phyloP scores from a whole-genome alignment of 2,113 vertebrate genomes.

The Leucosticte australis region DNA sequence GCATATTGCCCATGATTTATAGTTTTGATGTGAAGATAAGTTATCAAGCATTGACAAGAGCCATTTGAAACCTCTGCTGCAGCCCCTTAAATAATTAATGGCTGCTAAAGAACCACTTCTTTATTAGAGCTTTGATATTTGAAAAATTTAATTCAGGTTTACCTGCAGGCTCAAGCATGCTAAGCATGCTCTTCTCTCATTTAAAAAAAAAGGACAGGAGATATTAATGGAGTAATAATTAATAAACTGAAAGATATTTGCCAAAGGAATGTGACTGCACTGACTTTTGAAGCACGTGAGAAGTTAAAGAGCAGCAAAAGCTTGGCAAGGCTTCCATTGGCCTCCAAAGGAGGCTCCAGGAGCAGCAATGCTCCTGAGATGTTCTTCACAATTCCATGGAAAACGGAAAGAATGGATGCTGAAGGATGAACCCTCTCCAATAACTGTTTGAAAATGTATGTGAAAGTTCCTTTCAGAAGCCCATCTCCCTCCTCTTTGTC shows the following conservation, averaged over 20 bases:
- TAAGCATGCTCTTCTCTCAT: not conserved
- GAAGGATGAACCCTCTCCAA: not conserved
- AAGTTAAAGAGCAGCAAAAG: not conserved
- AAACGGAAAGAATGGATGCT: not conserved
- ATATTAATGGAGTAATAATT: not conserved
- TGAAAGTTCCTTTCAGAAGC: not conserved
- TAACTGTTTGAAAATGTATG: not conserved
- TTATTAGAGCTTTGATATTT: constrained; percentile 20
- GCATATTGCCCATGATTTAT: not conserved
- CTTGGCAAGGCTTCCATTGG: not conserved
- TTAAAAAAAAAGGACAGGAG: not conserved
- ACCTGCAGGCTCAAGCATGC: not conserved
- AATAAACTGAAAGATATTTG: not conserved
- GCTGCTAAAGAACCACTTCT: not conserved
- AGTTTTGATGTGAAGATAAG: not conserved
- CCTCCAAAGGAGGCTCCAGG: not conserved
- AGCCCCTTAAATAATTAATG: constrained; percentile 47
- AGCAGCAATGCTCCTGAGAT: not conserved
- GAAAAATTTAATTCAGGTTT: not conserved
- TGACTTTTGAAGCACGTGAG: not conserved
- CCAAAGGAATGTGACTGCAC: not conserved
- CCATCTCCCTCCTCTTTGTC: not conserved
- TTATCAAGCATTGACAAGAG: not conserved
- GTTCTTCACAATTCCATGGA: not conserved
- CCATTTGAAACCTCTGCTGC: not conserved